Evolutionary conservation across 2,888 invertebrate genomes (phyloP).

Genomic region (Heliconius erato): DNA sequence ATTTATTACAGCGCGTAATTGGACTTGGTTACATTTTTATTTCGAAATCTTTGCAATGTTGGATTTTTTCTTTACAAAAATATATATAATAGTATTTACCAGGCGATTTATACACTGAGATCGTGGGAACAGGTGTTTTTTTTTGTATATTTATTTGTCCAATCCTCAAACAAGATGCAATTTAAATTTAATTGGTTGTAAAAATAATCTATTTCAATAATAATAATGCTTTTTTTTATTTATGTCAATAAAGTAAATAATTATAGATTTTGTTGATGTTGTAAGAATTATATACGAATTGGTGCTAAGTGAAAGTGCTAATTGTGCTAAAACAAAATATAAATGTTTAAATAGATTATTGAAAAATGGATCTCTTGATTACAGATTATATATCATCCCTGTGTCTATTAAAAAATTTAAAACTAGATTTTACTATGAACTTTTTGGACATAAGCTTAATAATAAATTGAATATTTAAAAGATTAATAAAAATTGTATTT

Average conservation of each 20-base stretch:
- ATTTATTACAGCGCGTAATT: constrained; percentile 18
- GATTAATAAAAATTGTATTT: too few species aligned
- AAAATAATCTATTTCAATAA: neutral
- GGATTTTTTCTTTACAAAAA: neutral
- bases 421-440: neutral
- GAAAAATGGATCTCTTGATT: constrained; percentile 27
- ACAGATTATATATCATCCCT: constrained; percentile 3
- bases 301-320: constrained; percentile 55
- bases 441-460: neutral
- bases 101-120: too few species aligned
- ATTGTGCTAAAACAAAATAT: constrained; percentile 21
- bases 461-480: too few species aligned
- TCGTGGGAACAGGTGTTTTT: too few species aligned
- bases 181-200: neutral
- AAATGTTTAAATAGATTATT: constrained; percentile 20
- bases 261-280: constrained; percentile 26
- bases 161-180: neutral
- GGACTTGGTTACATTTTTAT: neutral
- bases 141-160: neutral
- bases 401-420: neutral
- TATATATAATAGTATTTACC: neutral
- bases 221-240: constrained; percentile 9
- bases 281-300: constrained; percentile 44
- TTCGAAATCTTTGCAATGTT: neutral
- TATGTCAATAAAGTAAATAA: constrained; percentile 9